A percentile compares a stretch with the other conserved stretches of the same genome.
Conservation (phyloP, 2,797 vertebrate genomes). For the Phataginus tricuspis region DNA sequence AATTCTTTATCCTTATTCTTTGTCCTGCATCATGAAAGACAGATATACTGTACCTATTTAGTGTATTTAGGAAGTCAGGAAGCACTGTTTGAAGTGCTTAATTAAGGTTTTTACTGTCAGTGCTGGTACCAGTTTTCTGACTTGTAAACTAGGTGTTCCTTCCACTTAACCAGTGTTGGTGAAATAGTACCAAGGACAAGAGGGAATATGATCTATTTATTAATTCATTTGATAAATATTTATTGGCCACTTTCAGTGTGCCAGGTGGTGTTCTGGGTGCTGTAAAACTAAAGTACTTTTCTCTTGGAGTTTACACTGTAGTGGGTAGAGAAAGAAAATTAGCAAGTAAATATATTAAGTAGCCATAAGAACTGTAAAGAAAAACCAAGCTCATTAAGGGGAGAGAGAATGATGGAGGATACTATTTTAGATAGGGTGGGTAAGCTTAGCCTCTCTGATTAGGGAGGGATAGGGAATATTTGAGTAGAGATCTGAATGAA, state of each 20-base stretch:
- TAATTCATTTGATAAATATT: not conserved
- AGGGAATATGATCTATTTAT: not conserved
- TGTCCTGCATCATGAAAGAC: not conserved
- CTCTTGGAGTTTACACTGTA: not conserved
- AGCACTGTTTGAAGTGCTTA: not conserved
- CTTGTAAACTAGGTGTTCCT: not conserved
- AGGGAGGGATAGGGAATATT: not conserved
- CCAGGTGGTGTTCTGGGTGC: not conserved
- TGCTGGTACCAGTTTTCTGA: not conserved
- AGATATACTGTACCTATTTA: not conserved
- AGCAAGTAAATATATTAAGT: not conserved
- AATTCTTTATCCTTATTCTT: not conserved
- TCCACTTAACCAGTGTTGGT: not conserved
- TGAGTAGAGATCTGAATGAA: not conserved
- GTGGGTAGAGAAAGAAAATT: not conserved
- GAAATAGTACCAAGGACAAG: not conserved
- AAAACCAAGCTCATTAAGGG: not conserved
- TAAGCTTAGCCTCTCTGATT: not conserved
- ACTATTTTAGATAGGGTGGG: not conserved
- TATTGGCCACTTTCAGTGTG: not conserved
- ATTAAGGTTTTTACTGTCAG: not conserved
- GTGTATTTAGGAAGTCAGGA: not conserved
- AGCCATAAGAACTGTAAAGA: not conserved
- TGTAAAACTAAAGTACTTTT: not conserved
- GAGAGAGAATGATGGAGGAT: not conserved